Conservation (phyloP, 1,140 invertebrate species). For the Cecropterus lyciades region DNA sequence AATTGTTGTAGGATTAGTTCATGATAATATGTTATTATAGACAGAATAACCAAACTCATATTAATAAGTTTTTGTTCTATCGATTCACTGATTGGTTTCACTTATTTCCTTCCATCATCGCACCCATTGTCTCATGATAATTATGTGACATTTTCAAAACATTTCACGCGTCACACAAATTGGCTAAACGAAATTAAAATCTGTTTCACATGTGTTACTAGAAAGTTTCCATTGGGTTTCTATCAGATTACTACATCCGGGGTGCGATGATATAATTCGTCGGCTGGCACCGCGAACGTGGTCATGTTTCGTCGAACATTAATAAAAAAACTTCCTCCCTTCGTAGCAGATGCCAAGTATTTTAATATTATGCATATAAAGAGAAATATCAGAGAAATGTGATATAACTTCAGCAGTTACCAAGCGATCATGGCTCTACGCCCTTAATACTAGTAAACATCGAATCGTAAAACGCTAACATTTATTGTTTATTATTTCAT, state of each 20-base stretch:
- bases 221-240: neutral
- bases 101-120: no score
- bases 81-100: no score
- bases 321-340: conserved; percentile 23
- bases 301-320: conserved; percentile 7
- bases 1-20: no score
- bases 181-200: no score
- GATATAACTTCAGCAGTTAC: conserved; percentile 28
- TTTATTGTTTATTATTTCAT: conserved; percentile 37
- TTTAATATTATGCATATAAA: conserved; percentile 22
- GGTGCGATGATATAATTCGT: neutral
- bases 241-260: neutral
- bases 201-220: no score
- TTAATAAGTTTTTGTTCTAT: no score
- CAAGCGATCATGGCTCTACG: conserved; percentile 17
- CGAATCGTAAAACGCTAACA: conserved; percentile 50
- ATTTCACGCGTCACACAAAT: no score
- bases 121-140: no score
- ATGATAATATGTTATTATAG: no score
- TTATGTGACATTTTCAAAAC: no score
- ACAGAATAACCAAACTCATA: no score
- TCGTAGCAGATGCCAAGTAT: conserved; percentile 9
- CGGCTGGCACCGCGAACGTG: neutral
- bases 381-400: conserved; percentile 20
- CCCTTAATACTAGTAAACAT: conserved; percentile 56